Percentiles rank a stretch among this genome's conserved stretches.
Evolutionary conservation across 2,797 vertebrate species (phyloP).

Genomic region (Leuciscus waleckii): DNA sequence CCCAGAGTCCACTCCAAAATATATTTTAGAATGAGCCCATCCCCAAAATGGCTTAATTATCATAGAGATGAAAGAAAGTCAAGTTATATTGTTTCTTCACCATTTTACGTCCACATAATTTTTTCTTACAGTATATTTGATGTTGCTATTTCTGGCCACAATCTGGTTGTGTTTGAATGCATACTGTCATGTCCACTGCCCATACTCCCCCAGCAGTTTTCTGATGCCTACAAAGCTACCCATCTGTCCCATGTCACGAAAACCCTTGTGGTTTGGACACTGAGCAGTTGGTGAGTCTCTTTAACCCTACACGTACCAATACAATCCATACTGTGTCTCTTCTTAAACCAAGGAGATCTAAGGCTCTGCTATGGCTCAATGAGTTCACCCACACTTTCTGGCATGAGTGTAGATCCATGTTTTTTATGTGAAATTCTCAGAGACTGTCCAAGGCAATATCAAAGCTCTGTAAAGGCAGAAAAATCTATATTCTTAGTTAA

Average conservation of each 20-base stretch:
- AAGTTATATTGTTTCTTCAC: too few species aligned
- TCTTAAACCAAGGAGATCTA: not conserved
- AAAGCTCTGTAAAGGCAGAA: not conserved
- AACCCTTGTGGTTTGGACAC: not conserved
- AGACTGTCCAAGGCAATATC: not conserved
- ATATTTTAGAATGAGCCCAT: too few species aligned
- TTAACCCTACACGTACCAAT: slow-evolving; percentile 15
- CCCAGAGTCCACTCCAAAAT: too few species aligned
- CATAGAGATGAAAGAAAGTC: too few species aligned
- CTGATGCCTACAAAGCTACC: slow-evolving; percentile 6
- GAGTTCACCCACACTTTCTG: not conserved
- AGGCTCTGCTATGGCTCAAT: not conserved
- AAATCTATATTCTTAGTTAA: not conserved
- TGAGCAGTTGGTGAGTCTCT: slow-evolving; percentile 20
- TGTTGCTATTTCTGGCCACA: not conserved
- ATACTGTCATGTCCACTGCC: not conserved
- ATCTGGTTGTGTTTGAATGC: not conserved
- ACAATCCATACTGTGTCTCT: not conserved
- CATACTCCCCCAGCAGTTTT: not conserved
- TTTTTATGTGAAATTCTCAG: not conserved
- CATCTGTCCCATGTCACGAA: slow-evolving; percentile 19
- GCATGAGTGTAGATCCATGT: not conserved
- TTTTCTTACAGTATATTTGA: not conserved
- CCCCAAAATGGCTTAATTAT: too few species aligned
- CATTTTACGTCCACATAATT: too few species aligned